Conservation (phyloP, 1,140 invertebrate genomes). For the Dreissena polymorpha region DNA sequence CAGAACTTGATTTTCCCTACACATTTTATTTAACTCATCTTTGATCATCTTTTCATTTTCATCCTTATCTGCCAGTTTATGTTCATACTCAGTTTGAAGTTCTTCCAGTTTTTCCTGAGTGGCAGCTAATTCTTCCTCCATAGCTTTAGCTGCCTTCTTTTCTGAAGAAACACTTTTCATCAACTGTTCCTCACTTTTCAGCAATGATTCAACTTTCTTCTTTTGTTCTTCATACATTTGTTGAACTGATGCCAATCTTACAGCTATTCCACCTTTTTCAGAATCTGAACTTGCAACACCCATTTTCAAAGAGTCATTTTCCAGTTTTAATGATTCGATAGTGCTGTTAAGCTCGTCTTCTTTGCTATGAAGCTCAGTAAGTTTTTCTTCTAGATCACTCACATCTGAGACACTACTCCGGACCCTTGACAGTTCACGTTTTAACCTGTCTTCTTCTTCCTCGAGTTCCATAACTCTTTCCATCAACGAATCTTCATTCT, state of each 20-base stretch:
- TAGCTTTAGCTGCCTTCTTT: conserved; percentile 48
- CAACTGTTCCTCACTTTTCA: conserved; percentile 56
- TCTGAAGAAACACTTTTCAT: conserved; percentile 57
- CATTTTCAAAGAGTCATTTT: conserved; percentile 52
- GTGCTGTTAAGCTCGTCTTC: conserved; percentile 54
- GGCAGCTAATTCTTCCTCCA: conserved; percentile 55
- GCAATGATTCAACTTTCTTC: conserved; percentile 59
- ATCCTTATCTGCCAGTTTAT: conserved; percentile 49
- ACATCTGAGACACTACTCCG: conserved; percentile 42
- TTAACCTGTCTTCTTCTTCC: conserved; percentile 67
- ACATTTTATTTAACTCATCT: conserved; percentile 51
- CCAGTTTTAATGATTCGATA: conserved; percentile 53
- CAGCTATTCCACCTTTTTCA: conserved; percentile 53
- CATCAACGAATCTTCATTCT: conserved; percentile 74
- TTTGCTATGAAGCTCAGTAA: conserved; percentile 47
- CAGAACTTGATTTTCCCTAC: conserved; percentile 48
- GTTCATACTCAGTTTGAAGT: conserved; percentile 58
- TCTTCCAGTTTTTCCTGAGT: conserved; percentile 53
- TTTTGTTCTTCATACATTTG: conserved; percentile 56
- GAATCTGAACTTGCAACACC: conserved; percentile 27
- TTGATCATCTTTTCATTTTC: conserved; percentile 53
- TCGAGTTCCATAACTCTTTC: conserved; percentile 74
- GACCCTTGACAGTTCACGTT: conserved; percentile 57
- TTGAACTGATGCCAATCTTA: conserved; percentile 32
- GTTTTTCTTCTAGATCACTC: conserved; percentile 39